Evolutionary conservation across 2,888 invertebrate species (phyloP).

Genomic region (Scrobipalpa costella): DNA sequence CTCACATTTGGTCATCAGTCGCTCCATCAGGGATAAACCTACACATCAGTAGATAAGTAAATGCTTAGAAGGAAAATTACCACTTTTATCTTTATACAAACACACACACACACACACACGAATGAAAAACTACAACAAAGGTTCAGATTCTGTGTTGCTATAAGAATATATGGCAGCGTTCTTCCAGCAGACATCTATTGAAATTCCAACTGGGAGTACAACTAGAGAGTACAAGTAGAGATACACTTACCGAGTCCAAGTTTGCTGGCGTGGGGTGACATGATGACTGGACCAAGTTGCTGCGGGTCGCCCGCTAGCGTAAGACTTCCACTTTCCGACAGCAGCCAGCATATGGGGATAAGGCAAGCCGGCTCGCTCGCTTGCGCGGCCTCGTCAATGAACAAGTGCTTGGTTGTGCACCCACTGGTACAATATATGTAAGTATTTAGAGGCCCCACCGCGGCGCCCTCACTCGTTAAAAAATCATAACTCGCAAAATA

Average conservation of each 20-base stretch:
- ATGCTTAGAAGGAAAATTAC: constrained; percentile 23
- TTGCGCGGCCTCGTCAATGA: constrained; percentile 96
- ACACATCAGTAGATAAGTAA: constrained; percentile 15
- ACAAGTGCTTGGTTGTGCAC: constrained; percentile 83
- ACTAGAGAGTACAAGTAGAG: no score
- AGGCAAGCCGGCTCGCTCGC: constrained; percentile 92
- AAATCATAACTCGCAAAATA: no score
- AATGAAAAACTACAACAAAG: no score
- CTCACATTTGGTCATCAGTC: constrained; percentile 79
- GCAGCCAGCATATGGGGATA: constrained; percentile 84
- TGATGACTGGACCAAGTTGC: constrained; percentile 91
- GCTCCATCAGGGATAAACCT: constrained; percentile 85
- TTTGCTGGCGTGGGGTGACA: constrained; percentile 79
- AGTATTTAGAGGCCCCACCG: no score
- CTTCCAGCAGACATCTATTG: no score
- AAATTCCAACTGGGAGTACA: no score
- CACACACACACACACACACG: no score
- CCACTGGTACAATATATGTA: constrained; percentile 1
- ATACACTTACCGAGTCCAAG: constrained; percentile 76
- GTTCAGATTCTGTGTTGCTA: no score
- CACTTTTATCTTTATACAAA: no score
- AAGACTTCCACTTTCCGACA: constrained; percentile 74
- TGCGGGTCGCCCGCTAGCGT: constrained; percentile 89
- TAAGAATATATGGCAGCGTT: no score
- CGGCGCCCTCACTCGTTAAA: no score